A percentile compares a stretch with the other conserved stretches of the same genome.
These are phyloP conservation scores for Paramormyrops hopkinsi DNA, from an alignment of 2,797 vertebrate species.

Conservation along the genomic window DNA sequence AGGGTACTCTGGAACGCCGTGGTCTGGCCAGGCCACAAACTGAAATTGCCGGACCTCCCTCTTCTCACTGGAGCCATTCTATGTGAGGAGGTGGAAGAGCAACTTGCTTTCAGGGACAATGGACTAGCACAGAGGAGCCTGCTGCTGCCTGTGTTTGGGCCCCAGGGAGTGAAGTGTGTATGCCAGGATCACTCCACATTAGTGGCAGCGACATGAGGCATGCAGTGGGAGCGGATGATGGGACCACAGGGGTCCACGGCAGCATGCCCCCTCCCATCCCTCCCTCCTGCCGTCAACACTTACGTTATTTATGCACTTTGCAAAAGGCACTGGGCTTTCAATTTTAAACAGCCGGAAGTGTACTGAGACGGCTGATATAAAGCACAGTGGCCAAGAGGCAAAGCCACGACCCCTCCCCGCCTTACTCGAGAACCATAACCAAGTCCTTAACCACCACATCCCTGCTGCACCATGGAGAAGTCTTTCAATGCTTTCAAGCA, in stretches of 20 bases:
- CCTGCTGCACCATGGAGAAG: not conserved
- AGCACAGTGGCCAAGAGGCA: not conserved
- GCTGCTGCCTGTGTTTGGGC: not conserved
- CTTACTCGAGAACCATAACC: not conserved
- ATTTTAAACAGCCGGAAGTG: not conserved
- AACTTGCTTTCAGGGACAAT: not conserved
- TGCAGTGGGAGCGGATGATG: not conserved
- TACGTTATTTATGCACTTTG: not conserved
- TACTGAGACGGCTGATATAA: not conserved
- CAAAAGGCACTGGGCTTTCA: not conserved
- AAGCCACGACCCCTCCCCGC: not conserved
- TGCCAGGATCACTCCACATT: not conserved
- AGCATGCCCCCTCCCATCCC: not conserved
- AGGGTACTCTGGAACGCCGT: conserved; percentile 90
- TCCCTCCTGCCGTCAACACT: not conserved
- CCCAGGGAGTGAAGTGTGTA: not conserved
- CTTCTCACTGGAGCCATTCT: conserved; percentile 92
- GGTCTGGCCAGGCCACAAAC: conserved; percentile 96
- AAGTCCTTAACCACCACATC: not conserved
- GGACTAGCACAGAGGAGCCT: not conserved
- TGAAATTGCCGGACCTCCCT: conserved; percentile 92
- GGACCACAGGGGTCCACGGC: not conserved
- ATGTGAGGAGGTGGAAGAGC: conserved; percentile 22
- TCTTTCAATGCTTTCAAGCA: not conserved
- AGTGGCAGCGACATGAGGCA: not conserved